Percentiles rank a stretch among this genome's conserved stretches.
Conservation (phyloP, 2,113 vertebrate genomes). For the Columba janthina region DNA sequence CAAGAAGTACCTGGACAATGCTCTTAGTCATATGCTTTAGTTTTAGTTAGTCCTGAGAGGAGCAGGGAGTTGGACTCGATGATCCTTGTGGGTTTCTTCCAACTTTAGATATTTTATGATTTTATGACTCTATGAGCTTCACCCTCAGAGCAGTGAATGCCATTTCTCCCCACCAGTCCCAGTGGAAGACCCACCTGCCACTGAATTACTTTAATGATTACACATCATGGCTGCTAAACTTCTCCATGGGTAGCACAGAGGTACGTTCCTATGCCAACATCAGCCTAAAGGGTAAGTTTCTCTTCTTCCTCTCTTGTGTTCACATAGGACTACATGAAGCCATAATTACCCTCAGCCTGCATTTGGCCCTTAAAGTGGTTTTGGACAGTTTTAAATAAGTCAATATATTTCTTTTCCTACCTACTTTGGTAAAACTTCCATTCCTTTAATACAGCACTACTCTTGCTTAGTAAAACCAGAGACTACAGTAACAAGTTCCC, state of each 20-base stretch:
- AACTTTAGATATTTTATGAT: background rate
- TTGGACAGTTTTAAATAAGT: background rate
- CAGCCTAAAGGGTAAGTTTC: background rate
- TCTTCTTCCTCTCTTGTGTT: background rate
- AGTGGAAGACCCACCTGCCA: background rate
- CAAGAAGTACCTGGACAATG: rapidly evolving
- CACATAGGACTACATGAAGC: background rate
- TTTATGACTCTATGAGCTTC: background rate
- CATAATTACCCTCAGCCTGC: rapidly evolving
- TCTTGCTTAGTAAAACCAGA: background rate
- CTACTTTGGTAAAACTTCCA: background rate
- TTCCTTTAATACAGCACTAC: background rate
- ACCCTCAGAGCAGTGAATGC: background rate
- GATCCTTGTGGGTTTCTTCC: background rate
- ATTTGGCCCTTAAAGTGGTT: background rate
- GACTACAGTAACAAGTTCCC: background rate
- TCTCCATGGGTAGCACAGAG: background rate
- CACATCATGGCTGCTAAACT: background rate
- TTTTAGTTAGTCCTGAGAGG: background rate
- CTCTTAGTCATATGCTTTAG: background rate
- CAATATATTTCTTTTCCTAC: background rate
- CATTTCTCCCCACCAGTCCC: background rate
- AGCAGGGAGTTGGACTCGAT: background rate
- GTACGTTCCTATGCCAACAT: background rate
- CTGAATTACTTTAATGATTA: background rate